These are phyloP conservation scores for Cheirogaleus major DNA, from an alignment of 2,797 vertebrate species.

Conservation along the genomic window DNA sequence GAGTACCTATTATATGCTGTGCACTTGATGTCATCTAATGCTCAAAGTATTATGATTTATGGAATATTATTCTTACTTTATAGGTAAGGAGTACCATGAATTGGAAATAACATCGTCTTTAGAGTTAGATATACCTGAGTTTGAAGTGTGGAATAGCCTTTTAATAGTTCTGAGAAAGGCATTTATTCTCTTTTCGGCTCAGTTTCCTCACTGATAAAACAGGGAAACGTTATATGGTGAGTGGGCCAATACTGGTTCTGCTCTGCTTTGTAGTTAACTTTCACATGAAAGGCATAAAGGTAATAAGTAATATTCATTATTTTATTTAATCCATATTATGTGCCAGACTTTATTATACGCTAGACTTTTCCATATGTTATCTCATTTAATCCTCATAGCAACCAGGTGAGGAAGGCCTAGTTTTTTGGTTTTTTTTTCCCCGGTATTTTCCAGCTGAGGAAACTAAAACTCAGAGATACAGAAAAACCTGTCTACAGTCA, in stretches of 20 bases:
- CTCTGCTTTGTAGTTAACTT: constrained; percentile 14
- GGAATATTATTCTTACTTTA: constrained; percentile 39
- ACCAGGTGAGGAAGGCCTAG: neutral
- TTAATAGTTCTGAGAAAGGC: neutral
- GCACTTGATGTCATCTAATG: neutral
- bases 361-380: neutral
- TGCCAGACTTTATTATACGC: neutral
- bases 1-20: neutral
- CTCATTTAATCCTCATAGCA: constrained; percentile 3
- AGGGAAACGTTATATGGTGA: neutral
- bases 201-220: neutral
- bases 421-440: neutral
- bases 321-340: neutral
- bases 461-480: neutral
- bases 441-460: neutral
- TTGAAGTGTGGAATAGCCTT: constrained; percentile 1
- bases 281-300: neutral
- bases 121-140: neutral
- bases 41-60: constrained; percentile 3
- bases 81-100: neutral
- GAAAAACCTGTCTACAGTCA: neutral
- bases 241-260: neutral
- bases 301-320: neutral
- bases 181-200: neutral
- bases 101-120: neutral